Percentiles rank a stretch among this genome's conserved stretches.
Evolutionary conservation across 2,888 invertebrate species (phyloP).

Genomic region (Trachelus stipa): DNA sequence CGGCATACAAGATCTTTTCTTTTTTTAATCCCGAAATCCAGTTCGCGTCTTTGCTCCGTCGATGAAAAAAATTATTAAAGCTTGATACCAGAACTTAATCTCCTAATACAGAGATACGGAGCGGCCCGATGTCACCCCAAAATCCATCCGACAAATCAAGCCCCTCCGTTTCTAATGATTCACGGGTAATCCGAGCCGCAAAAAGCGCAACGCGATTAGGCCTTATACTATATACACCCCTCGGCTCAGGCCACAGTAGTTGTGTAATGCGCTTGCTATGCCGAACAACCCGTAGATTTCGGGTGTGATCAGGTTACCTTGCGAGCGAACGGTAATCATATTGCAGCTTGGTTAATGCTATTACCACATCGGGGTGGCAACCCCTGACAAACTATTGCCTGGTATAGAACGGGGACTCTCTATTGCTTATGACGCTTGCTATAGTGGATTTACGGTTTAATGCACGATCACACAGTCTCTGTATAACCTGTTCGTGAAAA

Average conservation of each 20-base stretch:
- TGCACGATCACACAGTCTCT: conserved; percentile 38
- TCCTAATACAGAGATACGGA: conserved; percentile 63
- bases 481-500: not conserved
- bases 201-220: conserved; percentile 65
- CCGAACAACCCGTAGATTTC: conserved; percentile 56
- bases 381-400: conserved; percentile 20
- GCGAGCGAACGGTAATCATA: conserved; percentile 65
- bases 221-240: conserved; percentile 11
- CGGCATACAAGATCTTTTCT: not conserved
- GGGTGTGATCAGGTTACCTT: conserved; percentile 65
- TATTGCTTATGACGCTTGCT: conserved; percentile 65
- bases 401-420: conserved; percentile 36
- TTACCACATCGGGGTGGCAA: conserved; percentile 57
- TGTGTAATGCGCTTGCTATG: conserved; percentile 49
- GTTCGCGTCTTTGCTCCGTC: not conserved
- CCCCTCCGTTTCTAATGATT: conserved; percentile 51
- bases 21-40: not conserved
- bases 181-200: conserved; percentile 65
- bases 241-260: conserved; percentile 27
- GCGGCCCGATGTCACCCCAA: conserved; percentile 36
- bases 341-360: conserved; percentile 66
- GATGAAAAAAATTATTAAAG: not conserved
- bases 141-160: conserved; percentile 16
- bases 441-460: conserved; percentile 61
- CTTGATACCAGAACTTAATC: conserved; percentile 45